These are phyloP conservation scores for Brachionus angularis DNA, from an alignment of 1,140 invertebrate species.

Conservation along the genomic window DNA sequence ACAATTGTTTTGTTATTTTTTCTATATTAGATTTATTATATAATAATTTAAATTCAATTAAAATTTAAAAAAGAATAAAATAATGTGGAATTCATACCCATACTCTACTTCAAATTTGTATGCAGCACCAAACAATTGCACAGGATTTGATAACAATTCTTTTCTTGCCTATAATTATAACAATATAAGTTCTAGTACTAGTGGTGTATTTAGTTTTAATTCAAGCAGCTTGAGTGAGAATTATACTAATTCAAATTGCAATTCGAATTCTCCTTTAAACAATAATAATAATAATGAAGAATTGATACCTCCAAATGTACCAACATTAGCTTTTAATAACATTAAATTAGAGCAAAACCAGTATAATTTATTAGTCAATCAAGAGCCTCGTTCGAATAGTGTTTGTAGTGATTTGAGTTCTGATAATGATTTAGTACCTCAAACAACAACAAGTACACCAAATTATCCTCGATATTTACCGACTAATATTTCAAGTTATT, in stretches of 20 bases:
- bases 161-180: background rate
- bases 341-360: background rate
- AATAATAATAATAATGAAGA: background rate
- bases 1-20: conserved; percentile 20
- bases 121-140: no score
- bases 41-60: background rate
- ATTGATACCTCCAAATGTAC: background rate
- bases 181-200: conserved; percentile 10
- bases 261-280: no score
- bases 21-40: background rate
- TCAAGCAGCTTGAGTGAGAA: background rate
- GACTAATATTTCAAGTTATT: background rate
- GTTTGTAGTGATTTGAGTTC: conserved; percentile 17
- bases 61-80: background rate
- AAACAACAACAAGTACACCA: conserved; percentile 9
- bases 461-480: conserved; percentile 24
- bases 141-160: no score
- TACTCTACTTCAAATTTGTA: background rate
- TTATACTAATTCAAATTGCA: no score
- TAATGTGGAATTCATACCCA: background rate
- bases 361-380: no score
- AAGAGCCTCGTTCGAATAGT: conserved; percentile 11
- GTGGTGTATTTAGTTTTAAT: conserved; percentile 17
- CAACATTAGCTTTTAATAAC: background rate
- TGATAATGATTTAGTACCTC: background rate